phyloP scores from a whole-genome alignment of 1,140 invertebrate genomes.

The Zaprionus taronus region DNA sequence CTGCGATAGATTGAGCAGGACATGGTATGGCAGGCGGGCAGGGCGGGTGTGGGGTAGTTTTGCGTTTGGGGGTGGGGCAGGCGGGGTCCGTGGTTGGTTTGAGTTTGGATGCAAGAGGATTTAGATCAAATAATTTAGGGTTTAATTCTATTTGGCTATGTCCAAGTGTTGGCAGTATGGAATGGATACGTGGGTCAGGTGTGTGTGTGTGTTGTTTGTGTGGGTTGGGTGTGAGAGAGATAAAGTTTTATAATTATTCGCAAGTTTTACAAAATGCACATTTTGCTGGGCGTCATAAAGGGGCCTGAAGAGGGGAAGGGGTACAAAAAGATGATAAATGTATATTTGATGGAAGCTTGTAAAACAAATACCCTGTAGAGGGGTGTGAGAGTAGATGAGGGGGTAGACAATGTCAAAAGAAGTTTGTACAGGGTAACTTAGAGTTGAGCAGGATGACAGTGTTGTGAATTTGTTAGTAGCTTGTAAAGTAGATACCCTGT shows the following conservation, averaged over 20 bases:
- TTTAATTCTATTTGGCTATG: constrained; percentile 81
- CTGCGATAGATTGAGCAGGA: constrained; percentile 60
- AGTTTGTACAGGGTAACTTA: background rate
- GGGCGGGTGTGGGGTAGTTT: constrained; percentile 4
- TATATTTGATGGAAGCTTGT: background rate
- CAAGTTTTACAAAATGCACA: constrained; percentile 47
- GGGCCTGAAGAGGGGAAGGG: background rate
- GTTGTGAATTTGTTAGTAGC: background rate
- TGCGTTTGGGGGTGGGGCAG: background rate
- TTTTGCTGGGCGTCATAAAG: background rate
- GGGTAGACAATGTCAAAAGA: too few species aligned
- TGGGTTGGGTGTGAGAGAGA: constrained; percentile 35
- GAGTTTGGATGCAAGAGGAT: constrained; percentile 24
- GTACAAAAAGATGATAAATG: constrained; percentile 34
- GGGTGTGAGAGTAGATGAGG: background rate
- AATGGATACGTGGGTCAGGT: constrained; percentile 37
- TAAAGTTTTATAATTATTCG: constrained; percentile 70
- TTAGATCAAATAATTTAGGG: constrained; percentile 79
- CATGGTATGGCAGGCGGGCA: constrained; percentile 32
- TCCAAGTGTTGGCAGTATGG: constrained; percentile 59
- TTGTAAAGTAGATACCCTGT: background rate
- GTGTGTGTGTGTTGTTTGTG: constrained; percentile 26
- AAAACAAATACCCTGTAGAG: background rate
- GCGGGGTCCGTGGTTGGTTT: background rate
- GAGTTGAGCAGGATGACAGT: too few species aligned